A percentile compares a stretch with the other conserved stretches of the same genome.
These are phyloP conservation scores for Anabacerthia variegaticeps DNA, from an alignment of 2,797 vertebrate species.

Conservation along the genomic window DNA sequence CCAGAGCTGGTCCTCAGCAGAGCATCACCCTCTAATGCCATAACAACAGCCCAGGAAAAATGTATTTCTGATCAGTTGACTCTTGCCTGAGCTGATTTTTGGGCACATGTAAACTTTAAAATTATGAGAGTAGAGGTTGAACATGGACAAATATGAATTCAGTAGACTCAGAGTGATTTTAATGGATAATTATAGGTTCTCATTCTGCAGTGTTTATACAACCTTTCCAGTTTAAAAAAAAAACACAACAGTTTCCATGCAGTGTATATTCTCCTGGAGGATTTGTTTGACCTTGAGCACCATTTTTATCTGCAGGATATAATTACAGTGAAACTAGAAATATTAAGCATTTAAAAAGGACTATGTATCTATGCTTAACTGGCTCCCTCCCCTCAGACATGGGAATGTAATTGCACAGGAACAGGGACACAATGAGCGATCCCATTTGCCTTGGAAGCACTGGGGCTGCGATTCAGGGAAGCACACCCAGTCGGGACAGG, in stretches of 20 bases:
- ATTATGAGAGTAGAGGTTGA: neutral
- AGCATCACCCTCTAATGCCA: neutral
- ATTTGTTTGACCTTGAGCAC: constrained; percentile 55
- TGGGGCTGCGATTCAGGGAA: neutral
- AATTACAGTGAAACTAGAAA: constrained; percentile 39
- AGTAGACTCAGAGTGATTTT: constrained; percentile 26
- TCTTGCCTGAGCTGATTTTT: neutral
- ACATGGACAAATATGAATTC: constrained; percentile 28
- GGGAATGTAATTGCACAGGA: neutral
- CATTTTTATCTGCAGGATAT: constrained; percentile 57
- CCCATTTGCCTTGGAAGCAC: neutral
- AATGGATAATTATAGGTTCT: constrained; percentile 54
- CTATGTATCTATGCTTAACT: neutral
- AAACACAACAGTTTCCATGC: neutral
- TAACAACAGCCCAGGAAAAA: neutral
- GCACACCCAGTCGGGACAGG: accelerated
- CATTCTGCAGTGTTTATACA: constrained; percentile 51
- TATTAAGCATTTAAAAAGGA: neutral
- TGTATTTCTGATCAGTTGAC: neutral
- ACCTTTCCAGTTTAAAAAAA: constrained; percentile 23
- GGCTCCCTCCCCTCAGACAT: neutral
- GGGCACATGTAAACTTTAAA: neutral
- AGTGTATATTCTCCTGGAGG: constrained; percentile 30
- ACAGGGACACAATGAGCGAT: neutral
- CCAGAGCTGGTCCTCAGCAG: accelerated